These are phyloP conservation scores for Acronicta psi DNA, from an alignment of 2,888 invertebrate species.

Conservation along the genomic window DNA sequence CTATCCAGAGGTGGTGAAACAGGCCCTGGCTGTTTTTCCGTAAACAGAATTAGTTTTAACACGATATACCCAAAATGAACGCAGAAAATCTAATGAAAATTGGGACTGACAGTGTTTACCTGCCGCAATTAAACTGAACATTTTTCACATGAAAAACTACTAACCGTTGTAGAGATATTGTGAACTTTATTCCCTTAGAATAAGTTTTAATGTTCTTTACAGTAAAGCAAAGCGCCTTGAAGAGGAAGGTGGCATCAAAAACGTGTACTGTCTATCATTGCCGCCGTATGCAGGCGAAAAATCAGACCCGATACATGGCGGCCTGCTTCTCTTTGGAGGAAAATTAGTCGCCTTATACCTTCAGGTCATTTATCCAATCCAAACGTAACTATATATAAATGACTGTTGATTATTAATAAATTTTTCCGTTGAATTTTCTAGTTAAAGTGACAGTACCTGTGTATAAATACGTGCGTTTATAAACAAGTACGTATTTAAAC, in stretches of 20 bases:
- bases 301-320: slow-evolving; percentile 74
- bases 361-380: slow-evolving; percentile 64
- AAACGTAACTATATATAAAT: slow-evolving; percentile 1
- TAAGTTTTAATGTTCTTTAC: slow-evolving; percentile 45
- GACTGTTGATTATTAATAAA: slow-evolving; percentile 1
- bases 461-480: too few species aligned
- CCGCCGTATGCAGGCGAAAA: slow-evolving; percentile 73
- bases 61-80: too few species aligned
- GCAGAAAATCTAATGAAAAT: too few species aligned
- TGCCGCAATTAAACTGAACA: too few species aligned
- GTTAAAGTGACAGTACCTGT: too few species aligned
- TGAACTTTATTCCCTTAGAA: background rate
- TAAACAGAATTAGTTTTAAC: too few species aligned
- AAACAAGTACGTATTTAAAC: too few species aligned
- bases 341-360: slow-evolving; percentile 79
- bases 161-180: too few species aligned
- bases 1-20: too few species aligned
- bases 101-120: too few species aligned
- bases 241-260: slow-evolving; percentile 62
- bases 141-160: too few species aligned
- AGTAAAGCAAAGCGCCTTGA: slow-evolving; percentile 64
- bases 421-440: slow-evolving; percentile 2
- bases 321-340: slow-evolving; percentile 73
- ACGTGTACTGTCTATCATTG: slow-evolving; percentile 77
- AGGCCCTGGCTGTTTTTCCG: too few species aligned